Evolutionary conservation across 2,797 vertebrate genomes (phyloP), one percentile per base, ranked within the genome.

Genomic region (Spondyliosoma cantharus): DNA sequence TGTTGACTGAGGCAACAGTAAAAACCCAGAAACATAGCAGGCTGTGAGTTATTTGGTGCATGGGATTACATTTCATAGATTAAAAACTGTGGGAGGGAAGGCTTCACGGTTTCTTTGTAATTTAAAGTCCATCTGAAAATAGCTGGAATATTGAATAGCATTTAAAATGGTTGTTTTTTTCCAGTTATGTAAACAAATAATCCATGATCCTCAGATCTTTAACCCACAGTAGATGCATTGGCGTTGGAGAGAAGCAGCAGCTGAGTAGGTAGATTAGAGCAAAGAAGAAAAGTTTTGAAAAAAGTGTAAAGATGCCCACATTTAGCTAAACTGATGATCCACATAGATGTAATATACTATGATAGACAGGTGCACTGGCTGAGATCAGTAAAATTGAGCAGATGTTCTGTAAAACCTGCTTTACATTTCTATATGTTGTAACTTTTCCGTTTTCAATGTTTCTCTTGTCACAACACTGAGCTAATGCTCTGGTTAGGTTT

Each of bases 51-150:
- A 69, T 87, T 78, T 67, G 52, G 25, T 63, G 63, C 50, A 76
- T 71, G 54, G 53, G 61, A 74, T 73, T 77, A 72, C 14, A 78
- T 76, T 73, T 73, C n/a, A 69, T 43, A 72, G 37, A 84, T 84
- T 68, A 71, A 61, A 76, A 71, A 25, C 3, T 63, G 49, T 14
- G 25, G 32, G 67, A 50, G 45, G 60, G 16, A 64, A 61, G 4
- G 27, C 64, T 67, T 42, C 11, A n/a, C 11, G 0, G 24, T 46
- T 16, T 59, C 7, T 72, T 49, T 57, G 37, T 37, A 24, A 73
- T 76, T 60, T 29, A n/a, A 8, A 57, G 53, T 52, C 19, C 4
- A 50, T 68, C 22, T 79, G 7, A 24, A 60, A 71, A 65, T 22
- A 53, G 9, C 15, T n/a, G 11, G 14, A 15, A 60, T 57, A 24